Conservation (phyloP, 2,113 vertebrate genomes). For the Lathamus discolor region DNA sequence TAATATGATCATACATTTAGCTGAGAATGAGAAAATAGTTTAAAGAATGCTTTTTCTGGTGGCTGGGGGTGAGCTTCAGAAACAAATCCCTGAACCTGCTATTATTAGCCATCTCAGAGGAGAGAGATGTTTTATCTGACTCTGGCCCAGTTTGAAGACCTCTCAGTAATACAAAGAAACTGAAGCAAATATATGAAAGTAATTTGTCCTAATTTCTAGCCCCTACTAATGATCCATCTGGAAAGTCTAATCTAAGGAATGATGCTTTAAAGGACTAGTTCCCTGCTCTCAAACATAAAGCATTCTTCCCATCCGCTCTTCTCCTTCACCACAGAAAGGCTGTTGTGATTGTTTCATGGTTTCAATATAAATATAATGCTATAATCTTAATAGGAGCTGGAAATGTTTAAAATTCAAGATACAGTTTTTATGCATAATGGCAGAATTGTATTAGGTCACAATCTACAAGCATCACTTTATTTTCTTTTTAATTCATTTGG, state of each 20-base stretch:
- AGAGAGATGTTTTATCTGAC: constrained; percentile 22
- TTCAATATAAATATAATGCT: background rate
- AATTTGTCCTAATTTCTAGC: constrained; percentile 41
- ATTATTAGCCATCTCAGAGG: constrained; percentile 59
- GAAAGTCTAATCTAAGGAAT: background rate
- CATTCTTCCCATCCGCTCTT: background rate
- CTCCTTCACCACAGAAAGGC: background rate
- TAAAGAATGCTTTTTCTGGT: constrained; percentile 6
- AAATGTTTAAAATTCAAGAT: background rate
- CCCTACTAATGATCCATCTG: background rate
- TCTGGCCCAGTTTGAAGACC: constrained; percentile 56
- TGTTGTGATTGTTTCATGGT: background rate
- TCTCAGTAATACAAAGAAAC: constrained; percentile 11
- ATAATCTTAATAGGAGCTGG: background rate
- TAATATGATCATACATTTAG: background rate
- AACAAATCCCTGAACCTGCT: constrained; percentile 26
- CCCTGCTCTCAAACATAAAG: background rate
- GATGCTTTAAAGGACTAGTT: background rate
- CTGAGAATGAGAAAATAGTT: constrained; percentile 1
- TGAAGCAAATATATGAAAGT: constrained; percentile 28
- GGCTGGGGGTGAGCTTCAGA: background rate
- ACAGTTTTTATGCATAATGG: background rate
- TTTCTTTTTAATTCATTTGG: background rate
- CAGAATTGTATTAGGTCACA: background rate
- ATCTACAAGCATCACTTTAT: background rate